Base-by-base conservation (phyloP, 2,113 vertebrate genomes). In the Apteryx mantelli region DNA sequence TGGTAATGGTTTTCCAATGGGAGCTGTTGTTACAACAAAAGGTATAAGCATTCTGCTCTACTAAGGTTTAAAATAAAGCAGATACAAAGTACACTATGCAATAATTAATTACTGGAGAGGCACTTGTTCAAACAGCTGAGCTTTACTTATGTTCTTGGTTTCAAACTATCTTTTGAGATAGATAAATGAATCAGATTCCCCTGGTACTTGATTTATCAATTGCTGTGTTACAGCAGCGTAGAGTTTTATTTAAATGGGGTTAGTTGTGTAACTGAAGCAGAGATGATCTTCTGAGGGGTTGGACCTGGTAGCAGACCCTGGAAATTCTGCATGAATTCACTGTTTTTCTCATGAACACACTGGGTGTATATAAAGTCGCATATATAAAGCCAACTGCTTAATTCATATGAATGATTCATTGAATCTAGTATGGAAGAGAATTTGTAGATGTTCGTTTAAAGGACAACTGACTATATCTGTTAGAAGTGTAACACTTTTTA, bases 1-100 rank as follows among this genome's bases (percentile, higher is more conserved):
- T 34, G 99, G 98, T 19, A 99, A 99, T 84, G 99, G 99, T n/a
- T 99, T 99, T 95, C 99, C 99, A 52, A 99, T 99, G 99, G 99
- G 98, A 89, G 99, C 99, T 50, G 98, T 99, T 81, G 98, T 99
- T 55, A 99, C 99, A 50, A 99, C 98, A 80, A 96, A 98, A 98
- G 99, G 99, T 99, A 95, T 94, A 92, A 75, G 17, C 60, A 32
- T 80, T 68, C 44, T 70, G 11, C 69, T 85, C 42, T 7, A 5
- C 52, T 82, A 22, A 26, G 38, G 52, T 15, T 44, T 65, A 25
- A 73, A 79, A 69, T 36, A 73, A 6, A 91, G 16, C 50, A 63
- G 46, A 56, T 77, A 48, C 26, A 78, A 65, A 91, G 40, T 44
- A 65, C 1, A 32, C 44, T 32, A 9, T 38, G 26, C 9, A 71